Evolutionary conservation across 1,140 invertebrate genomes (phyloP), one percentile per base, ranked within the genome.

Genomic region (Musca domestica): DNA sequence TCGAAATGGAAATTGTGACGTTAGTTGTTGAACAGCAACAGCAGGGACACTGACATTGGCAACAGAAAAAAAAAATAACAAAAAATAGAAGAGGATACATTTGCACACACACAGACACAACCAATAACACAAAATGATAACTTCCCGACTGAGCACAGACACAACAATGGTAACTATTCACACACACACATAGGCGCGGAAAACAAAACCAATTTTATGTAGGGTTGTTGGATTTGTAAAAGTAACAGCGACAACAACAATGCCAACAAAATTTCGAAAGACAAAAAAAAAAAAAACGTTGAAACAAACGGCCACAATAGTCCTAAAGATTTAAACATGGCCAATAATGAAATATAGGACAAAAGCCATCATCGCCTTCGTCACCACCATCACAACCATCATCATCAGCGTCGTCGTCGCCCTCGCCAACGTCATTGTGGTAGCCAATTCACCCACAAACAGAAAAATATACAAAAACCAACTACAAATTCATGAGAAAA

Each of bases 311-410:
- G 14, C 47, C 47, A 48, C 47, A 48, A 48, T 48, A 48, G 17
- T 48, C 14, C 14, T 48, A 48, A 14, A 48, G 47, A 14, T 48
- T 48, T 48, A 15, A 17, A 48, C 12, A 48, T 48, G 12, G 17
- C 47, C 47, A 48, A 48, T 48, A 48, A 48, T 48, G 47, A 48
- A 48, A 48, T 48, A 48, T 48, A 48, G 47, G 17, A 48, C 47
- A 48, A 48, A 48, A 14, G 17, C 47, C 47, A 48, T 15, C 47
- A 4, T 30, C 9, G 17, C 47, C 47, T 15, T 5, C 47, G 17
- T 14, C 47, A 48, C 14, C 47, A 48, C 47, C 47, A 48, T 3
- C 47, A n/a, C n/a, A n/a, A 48, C 12, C 47, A 48, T 48, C 47
- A 48, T 3, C 47, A 48, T 48, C 47, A 30, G 27, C 9, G 27